Base-by-base conservation (phyloP, 1,140 invertebrate genomes). In the Maniola jurtina region DNA sequence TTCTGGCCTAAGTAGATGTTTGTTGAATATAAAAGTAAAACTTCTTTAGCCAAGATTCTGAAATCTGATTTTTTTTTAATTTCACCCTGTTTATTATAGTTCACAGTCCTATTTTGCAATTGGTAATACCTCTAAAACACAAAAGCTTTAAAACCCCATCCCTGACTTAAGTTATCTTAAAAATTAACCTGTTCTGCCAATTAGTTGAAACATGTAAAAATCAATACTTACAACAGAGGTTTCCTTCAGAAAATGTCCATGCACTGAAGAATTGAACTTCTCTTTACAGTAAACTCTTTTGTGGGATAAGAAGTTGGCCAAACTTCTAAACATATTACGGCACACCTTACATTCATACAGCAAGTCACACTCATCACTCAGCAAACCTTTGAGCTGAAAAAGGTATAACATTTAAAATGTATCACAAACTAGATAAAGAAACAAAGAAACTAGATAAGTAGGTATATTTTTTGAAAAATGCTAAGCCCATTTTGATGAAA, bases 281-380 rank as follows among this genome's bases (percentile, higher is more conserved):
- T 92, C 89, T 70, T 84, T 92, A 79, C 96, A 97, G 77, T 96
- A 97, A 40, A 94, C 92, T 61, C 96, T 90, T 86, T 97, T 97
- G 77, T 97, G 96, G 48, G 95, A 95, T 68, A 97, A 93, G 77
- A 97, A 96, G 88, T 97, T 97, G 0, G 94, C 93, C 64, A 97
- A 88, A 77, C 95, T 96, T 75, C 96, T 92, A 85, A 97, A 97
- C 74, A 98, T 91, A 81, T 94, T 96, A n/a, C 93, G 91, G 83
- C 96, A 98, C 34, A 96, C 93, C 84, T 94, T 94, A 84, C 96
- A 98, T 85, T 98, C 96, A 80, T 96, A 95, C 72, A 98, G 93
- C 50, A 97, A 83, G 81, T 96, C 95, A 91, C 96, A 97, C 91
- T 97, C 96, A 79, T 95, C 93, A 13, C 93, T 87, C 7, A 98